Base-by-base conservation (phyloP, 2,797 vertebrate genomes). In the Macroramphosus scolopax region DNA sequence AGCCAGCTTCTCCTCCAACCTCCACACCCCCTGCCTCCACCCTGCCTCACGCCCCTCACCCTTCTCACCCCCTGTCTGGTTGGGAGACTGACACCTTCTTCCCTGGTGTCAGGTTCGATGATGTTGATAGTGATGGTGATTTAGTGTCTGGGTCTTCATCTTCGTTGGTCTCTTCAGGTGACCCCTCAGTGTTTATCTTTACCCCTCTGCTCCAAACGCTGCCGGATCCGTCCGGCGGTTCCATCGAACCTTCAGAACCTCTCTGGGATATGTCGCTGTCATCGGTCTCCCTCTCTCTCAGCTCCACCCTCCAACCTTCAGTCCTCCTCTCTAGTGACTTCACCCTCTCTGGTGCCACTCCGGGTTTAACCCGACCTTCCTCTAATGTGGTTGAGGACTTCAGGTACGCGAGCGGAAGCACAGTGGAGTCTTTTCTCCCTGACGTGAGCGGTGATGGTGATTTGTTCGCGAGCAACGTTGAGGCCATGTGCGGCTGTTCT, bases 131-230 rank as follows among this genome's bases (percentile, higher is more conserved):
- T 73, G 71, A 83, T 87, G 84, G 83, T 84, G 88, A 89, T 87
- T 77, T 88, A 69, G 64, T 85, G 78, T 82, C 91, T 89, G 91
- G n/a, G n/a, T n/a, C n/a, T n/a, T n/a, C n/a, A n/a, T n/a, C n/a
- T n/a, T n/a, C n/a, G n/a, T n/a, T n/a, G n/a, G n/a, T 59, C 18
- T 56, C 72, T 42, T 83, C 72, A 11, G 64, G 74, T 35, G 84
- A 90, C 75, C 74, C 83, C 35, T 50, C 87, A 55, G 71, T 84
- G 68, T 82, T 88, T 88, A 81, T 78, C 74, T 62, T 68, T 51
- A 84, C 86, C 70, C 82, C 88, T 77, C 91, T 89, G 53, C 86
- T 89, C 24, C 82, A 87, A 81, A 84, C 58, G 29, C 74, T 86
- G 84, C 72, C 84, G 60, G 88, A 83, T 33, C 39, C 7, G 0